phyloP scores from a whole-genome alignment of 1,140 invertebrate genomes.

The Tribolium madens region DNA sequence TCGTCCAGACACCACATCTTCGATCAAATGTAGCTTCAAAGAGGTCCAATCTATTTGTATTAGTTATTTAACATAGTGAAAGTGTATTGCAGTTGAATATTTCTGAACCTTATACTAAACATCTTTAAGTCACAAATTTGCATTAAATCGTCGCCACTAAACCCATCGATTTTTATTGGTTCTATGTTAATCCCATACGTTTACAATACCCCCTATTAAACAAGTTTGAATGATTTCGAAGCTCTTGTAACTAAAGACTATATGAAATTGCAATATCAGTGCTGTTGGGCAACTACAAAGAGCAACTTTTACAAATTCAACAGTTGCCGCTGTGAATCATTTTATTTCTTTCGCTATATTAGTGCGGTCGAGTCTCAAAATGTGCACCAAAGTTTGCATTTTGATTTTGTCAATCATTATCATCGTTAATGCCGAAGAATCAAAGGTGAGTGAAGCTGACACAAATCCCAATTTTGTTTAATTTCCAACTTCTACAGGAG shows the following conservation, averaged over 20 bases:
- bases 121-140: conserved; percentile 5
- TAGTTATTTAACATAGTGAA: conserved; percentile 32
- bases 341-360: conserved; percentile 10
- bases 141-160: too few species aligned
- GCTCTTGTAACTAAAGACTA: not conserved
- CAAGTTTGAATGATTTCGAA: conserved; percentile 4
- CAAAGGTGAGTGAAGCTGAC: not conserved
- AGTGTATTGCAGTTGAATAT: conserved; percentile 15
- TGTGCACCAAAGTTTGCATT: conserved; percentile 1
- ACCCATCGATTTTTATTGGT: conserved; percentile 20
- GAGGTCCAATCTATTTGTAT: conserved; percentile 11
- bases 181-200: not conserved
- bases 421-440: not conserved
- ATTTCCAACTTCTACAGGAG: not conserved
- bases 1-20: not conserved
- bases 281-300: conserved; percentile 12
- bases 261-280: conserved; percentile 2
- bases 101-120: conserved; percentile 10
- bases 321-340: conserved; percentile 1
- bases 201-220: not conserved
- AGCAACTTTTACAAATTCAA: conserved; percentile 31
- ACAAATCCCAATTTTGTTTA: not conserved
- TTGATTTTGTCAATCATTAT: not conserved
- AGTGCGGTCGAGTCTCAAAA: conserved; percentile 2
- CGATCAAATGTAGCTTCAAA: not conserved